phyloP scores from a whole-genome alignment of 2,888 invertebrate genomes.

The Galerucella calmariensis region DNA sequence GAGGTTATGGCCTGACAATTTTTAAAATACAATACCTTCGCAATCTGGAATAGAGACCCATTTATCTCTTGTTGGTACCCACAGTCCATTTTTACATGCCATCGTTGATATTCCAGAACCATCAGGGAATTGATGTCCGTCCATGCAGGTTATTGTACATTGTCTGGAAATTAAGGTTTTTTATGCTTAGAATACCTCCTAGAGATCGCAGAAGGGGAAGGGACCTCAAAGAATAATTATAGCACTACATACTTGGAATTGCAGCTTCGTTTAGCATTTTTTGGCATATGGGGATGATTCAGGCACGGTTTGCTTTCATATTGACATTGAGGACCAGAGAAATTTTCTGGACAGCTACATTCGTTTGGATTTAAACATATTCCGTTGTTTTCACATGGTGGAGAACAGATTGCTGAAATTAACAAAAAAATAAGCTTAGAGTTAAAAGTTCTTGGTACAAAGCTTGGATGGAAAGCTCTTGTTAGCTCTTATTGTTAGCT shows the following conservation, averaged over 20 bases:
- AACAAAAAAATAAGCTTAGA: not conserved
- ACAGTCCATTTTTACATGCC: constrained; percentile 76
- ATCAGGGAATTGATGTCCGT: constrained; percentile 78
- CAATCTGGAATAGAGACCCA: constrained; percentile 77
- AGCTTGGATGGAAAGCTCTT: too few relatives aligned
- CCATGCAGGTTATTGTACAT: constrained; percentile 75
- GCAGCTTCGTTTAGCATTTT: constrained; percentile 74
- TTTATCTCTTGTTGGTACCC: constrained; percentile 75
- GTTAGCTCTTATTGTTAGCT: too few relatives aligned
- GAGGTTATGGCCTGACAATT: too few relatives aligned
- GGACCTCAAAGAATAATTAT: too few relatives aligned
- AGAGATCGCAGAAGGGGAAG: too few relatives aligned
- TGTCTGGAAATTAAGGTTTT: constrained; percentile 63
- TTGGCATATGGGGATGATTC: constrained; percentile 73
- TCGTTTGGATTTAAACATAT: constrained; percentile 80
- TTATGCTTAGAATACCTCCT: not conserved
- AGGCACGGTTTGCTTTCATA: constrained; percentile 79
- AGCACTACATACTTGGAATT: constrained; percentile 68
- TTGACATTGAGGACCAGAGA: constrained; percentile 79
- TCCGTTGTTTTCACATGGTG: constrained; percentile 83
- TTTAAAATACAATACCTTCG: constrained; percentile 64
- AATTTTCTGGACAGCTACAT: constrained; percentile 81
- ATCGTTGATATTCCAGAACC: constrained; percentile 76
- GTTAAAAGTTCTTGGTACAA: not conserved
- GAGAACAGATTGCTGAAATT: constrained; percentile 77